phyloP scores from a whole-genome alignment of 2,888 invertebrate species.

The Tribolium freemani region DNA sequence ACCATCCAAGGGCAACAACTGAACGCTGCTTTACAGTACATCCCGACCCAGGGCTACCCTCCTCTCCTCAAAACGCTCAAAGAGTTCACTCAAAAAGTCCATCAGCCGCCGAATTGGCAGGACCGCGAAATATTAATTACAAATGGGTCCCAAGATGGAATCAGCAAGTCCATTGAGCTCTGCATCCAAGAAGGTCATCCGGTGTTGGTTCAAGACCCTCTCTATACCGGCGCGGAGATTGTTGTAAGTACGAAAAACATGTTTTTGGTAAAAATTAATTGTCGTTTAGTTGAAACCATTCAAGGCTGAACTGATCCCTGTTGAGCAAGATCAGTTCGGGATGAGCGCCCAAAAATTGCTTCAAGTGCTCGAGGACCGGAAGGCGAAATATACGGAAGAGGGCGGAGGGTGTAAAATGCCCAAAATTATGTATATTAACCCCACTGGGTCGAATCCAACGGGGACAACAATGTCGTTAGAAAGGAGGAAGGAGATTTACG shows the following conservation, averaged over 20 bases:
- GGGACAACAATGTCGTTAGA: constrained; percentile 78
- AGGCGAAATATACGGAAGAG: constrained; percentile 65
- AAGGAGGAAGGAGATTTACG: constrained; percentile 79
- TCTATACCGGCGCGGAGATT: constrained; percentile 79
- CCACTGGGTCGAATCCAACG: constrained; percentile 81
- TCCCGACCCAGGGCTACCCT: constrained; percentile 79
- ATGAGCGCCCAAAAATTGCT: constrained; percentile 75
- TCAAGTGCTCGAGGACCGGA: constrained; percentile 71
- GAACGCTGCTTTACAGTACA: constrained; percentile 80
- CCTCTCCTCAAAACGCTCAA: constrained; percentile 74
- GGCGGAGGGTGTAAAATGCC: constrained; percentile 73
- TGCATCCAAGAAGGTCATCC: constrained; percentile 79
- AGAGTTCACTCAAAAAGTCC: constrained; percentile 75
- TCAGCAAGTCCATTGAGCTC: constrained; percentile 82
- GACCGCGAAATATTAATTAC: constrained; percentile 77
- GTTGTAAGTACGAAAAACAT: constrained; percentile 71
- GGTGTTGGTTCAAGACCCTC: constrained; percentile 78
- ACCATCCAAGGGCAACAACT: constrained; percentile 74
- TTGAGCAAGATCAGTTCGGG: constrained; percentile 80
- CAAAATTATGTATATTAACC: constrained; percentile 80
- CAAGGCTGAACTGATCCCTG: constrained; percentile 75
- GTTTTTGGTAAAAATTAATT: not conserved
- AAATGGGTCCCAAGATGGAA: constrained; percentile 83
- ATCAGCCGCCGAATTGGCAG: constrained; percentile 77
- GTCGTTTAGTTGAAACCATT: constrained; percentile 77